Conservation (phyloP, 64 coral and sea anemone species). For the Cladopsammia gracilis region DNA sequence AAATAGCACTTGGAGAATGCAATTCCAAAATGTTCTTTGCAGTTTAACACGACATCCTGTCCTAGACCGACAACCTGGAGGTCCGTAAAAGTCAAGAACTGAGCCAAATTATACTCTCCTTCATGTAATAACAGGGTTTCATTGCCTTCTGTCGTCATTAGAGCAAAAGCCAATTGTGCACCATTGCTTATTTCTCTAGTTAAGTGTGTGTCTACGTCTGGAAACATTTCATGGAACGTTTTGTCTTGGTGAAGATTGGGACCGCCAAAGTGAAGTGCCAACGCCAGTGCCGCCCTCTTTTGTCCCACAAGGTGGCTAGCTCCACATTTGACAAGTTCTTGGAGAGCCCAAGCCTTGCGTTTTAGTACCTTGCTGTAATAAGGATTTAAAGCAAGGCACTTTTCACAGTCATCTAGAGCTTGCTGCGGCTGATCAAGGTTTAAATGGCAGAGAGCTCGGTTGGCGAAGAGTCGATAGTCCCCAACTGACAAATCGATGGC, state of each 20-base stretch:
- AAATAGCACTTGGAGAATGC: conserved; percentile 40
- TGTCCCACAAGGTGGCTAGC: background rate
- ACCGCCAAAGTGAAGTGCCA: conserved; percentile 56
- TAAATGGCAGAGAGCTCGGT: conserved; percentile 77
- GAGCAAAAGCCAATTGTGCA: conserved; percentile 12
- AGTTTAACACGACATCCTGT: background rate
- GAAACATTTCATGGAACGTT: conserved; percentile 33
- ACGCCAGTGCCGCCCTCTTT: conserved; percentile 9
- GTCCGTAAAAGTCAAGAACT: too few species aligned
- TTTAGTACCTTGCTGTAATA: conserved; percentile 64
- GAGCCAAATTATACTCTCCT: conserved; percentile 48
- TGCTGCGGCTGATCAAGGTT: conserved; percentile 44
- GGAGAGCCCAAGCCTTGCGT: conserved; percentile 80
- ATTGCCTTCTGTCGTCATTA: background rate
- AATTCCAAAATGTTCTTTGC: too few species aligned
- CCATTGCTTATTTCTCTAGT: conserved; percentile 27
- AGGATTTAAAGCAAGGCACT: conserved; percentile 63
- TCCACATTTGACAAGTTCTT: conserved; percentile 21
- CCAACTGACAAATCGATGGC: conserved; percentile 36
- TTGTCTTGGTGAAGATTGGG: background rate
- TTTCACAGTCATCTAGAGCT: conserved; percentile 84
- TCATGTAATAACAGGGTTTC: conserved; percentile 67
- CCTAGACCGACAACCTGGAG: conserved; percentile 54
- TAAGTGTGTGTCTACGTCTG: too few species aligned
- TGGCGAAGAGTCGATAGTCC: conserved; percentile 69